A percentile compares a stretch with the other conserved stretches of the same genome.
Evolutionary conservation across 2,888 invertebrate species (phyloP).

Genomic region (Neoaliturus tenellus): DNA sequence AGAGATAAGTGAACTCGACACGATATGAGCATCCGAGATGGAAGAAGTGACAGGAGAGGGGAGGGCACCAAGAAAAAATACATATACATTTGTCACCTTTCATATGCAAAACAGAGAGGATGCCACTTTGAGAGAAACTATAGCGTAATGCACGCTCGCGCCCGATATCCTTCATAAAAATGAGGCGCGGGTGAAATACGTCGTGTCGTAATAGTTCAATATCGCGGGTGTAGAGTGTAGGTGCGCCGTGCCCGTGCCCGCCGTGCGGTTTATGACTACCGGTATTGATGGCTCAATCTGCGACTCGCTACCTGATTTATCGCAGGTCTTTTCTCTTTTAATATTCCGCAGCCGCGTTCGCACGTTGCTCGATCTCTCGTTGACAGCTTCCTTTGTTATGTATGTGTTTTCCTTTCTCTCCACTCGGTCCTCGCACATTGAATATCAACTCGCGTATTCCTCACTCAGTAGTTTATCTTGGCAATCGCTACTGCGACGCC

Average conservation of each 20-base stretch:
- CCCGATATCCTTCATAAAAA: slow-evolving; percentile 57
- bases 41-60: slow-evolving; percentile 13
- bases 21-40: slow-evolving; percentile 22
- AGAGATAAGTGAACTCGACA: too few relatives aligned
- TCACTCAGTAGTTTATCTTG: slow-evolving; percentile 31
- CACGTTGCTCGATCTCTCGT: slow-evolving; percentile 50
- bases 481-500: slow-evolving; percentile 13
- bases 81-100: slow-evolving; percentile 59
- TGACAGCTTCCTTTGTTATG: slow-evolving; percentile 48
- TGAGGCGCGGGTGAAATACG: slow-evolving; percentile 56
- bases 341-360: slow-evolving; percentile 29
- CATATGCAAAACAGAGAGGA: slow-evolving; percentile 58
- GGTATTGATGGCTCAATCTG: slow-evolving; percentile 56
- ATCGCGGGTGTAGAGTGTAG: slow-evolving; percentile 24
- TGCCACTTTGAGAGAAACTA: not conserved
- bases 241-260: too few relatives aligned
- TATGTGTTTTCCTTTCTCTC: slow-evolving; percentile 28
- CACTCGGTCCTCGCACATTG: slow-evolving; percentile 31
- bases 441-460: slow-evolving; percentile 40
- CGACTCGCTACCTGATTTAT: slow-evolving; percentile 37
- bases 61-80: slow-evolving; percentile 42
- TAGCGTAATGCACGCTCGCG: slow-evolving; percentile 17
- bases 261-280: slow-evolving; percentile 49
- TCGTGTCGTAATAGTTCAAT: slow-evolving; percentile 54
- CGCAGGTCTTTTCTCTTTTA: slow-evolving; percentile 34